Percentiles rank a stretch among this genome's conserved stretches.
phyloP scores from a whole-genome alignment of 2,113 vertebrate genomes.

The Halcyon senegalensis region DNA sequence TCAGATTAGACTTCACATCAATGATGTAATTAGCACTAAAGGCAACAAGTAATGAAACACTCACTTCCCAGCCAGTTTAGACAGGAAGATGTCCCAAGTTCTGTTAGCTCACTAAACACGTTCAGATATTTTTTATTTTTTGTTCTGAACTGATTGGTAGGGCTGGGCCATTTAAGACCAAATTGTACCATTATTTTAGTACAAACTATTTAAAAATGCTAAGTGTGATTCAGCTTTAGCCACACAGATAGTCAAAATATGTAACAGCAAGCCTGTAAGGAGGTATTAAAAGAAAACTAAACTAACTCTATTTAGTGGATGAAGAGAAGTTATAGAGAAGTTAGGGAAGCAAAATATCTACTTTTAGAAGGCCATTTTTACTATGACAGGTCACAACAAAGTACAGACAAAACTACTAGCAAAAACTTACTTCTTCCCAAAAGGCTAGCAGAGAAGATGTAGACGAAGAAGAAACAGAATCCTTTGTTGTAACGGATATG shows the following conservation, averaged over 20 bases:
- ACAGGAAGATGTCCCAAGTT: background rate
- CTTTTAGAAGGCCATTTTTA: background rate
- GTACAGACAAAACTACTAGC: slow-evolving; percentile 21
- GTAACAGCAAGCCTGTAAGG: background rate
- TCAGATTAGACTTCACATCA: background rate
- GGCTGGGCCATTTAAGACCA: background rate
- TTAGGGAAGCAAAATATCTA: slow-evolving; percentile 8
- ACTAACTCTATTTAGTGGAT: slow-evolving; percentile 21
- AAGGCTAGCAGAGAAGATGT: slow-evolving; percentile 81
- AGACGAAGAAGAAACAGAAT: slow-evolving; percentile 80
- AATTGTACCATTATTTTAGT: background rate
- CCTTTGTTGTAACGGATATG: slow-evolving; percentile 76
- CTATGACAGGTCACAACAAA: slow-evolving; percentile 34
- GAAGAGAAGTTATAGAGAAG: background rate
- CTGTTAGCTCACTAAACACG: background rate
- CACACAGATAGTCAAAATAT: background rate
- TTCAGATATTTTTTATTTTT: background rate
- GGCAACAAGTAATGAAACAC: slow-evolving; percentile 8
- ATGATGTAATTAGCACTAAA: slow-evolving; percentile 7
- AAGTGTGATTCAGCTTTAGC: background rate
- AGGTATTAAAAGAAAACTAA: background rate
- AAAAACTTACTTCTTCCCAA: slow-evolving; percentile 83
- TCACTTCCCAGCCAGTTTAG: slow-evolving; percentile 46
- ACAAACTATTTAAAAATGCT: background rate
- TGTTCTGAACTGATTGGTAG: background rate